A percentile compares a stretch with the other conserved stretches of the same genome.
These are phyloP conservation scores for Drosophila melanosoma DNA, from an alignment of 2,888 invertebrate species.

Conservation along the genomic window DNA sequence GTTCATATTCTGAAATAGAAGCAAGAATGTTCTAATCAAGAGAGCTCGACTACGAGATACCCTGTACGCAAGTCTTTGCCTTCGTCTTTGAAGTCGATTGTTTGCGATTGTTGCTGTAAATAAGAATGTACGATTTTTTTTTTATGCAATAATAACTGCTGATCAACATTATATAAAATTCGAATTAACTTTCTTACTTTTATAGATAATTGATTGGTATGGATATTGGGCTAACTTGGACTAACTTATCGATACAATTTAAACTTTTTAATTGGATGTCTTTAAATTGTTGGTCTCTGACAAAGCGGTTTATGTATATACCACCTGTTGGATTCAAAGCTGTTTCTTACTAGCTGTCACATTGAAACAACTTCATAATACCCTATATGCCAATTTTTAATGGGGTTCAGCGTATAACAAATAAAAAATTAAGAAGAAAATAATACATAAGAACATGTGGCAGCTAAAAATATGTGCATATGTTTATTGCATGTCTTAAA, in stretches of 20 bases:
- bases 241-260: neutral
- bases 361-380: neutral
- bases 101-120: neutral
- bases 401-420: neutral
- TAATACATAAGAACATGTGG: constrained; percentile 33
- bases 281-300: neutral
- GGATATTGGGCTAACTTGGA: neutral
- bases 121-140: neutral
- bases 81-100: neutral
- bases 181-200: neutral
- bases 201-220: neutral
- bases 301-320: neutral
- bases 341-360: neutral
- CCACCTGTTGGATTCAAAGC: neutral
- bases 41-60: neutral
- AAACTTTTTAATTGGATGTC: neutral
- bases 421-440: constrained; percentile 15
- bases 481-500: constrained; percentile 28
- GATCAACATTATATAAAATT: neutral
- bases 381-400: neutral
- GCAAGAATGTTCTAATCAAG: neutral
- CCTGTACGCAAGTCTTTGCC: neutral
- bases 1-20: constrained; percentile 32
- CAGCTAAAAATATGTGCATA: constrained; percentile 61
- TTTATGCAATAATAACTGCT: neutral